phyloP scores from a whole-genome alignment of 92 coral and sea anemone species.

The Heliopora coerulea region DNA sequence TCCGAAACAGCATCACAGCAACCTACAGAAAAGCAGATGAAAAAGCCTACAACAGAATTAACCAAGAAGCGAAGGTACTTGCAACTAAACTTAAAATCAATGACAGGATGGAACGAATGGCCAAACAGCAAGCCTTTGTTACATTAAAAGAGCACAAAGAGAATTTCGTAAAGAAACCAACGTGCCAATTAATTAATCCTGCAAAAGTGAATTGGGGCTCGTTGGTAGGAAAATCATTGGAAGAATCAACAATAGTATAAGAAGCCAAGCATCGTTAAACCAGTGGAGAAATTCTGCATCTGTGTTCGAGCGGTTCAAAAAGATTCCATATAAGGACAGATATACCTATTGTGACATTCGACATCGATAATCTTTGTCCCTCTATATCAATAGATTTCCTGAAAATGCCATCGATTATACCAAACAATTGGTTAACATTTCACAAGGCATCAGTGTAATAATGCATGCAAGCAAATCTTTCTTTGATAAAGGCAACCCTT shows the following conservation, averaged over 20 bases:
- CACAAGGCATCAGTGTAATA: no score
- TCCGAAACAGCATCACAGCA: constrained; percentile 28
- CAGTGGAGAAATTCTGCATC: constrained; percentile 29
- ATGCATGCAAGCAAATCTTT: no score
- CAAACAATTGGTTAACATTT: no score
- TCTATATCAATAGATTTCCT: no score
- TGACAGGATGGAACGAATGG: constrained; percentile 48
- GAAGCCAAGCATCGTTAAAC: background rate
- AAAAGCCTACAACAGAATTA: background rate
- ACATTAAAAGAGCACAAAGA: constrained; percentile 62
- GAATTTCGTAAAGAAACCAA: constrained; percentile 45
- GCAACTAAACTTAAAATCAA: constrained; percentile 39
- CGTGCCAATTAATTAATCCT: constrained; percentile 42
- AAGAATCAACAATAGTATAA: background rate
- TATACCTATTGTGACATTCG: no score
- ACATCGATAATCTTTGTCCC: no score
- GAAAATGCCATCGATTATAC: no score
- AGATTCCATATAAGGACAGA: no score
- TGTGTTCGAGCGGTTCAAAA: constrained; percentile 44
- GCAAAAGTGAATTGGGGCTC: no score
- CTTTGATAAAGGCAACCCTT: no score
- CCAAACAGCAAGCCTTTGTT: constrained; percentile 49
- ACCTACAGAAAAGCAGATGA: constrained; percentile 33
- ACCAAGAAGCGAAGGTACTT: constrained; percentile 8
- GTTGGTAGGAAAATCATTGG: constrained; percentile 38